Base-by-base conservation (phyloP, 2,888 invertebrate genomes). In the Cheilosia grossa region DNA sequence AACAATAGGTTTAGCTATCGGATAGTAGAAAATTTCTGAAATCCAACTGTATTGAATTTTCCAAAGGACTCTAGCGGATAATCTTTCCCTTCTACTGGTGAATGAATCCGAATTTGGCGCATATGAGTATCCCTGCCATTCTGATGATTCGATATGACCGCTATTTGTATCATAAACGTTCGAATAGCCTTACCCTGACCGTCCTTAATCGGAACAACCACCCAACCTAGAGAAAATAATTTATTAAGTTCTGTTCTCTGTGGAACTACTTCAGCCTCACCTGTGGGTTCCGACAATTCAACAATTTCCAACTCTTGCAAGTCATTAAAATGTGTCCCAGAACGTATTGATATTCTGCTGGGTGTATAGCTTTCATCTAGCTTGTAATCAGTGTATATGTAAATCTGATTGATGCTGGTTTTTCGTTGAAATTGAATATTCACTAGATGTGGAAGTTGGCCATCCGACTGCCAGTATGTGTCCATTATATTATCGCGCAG, bases 381-480 rank as follows among this genome's bases (percentile, higher is more conserved):
- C 92, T 99, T 99, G 91, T 97, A 99, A 92, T 99, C 99, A 0
- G 98, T 97, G 91, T 98, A 99, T 85, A 99, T 96, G 91, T 97
- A 98, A 87, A 99, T 96, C 92, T 98, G 98, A 61, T 97, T 96
- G 10, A 99, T 96, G 87, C 98, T 97, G 0, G 98, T 99, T 92
- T 99, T 99, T 87, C 96, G 94, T 89, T 97, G 96, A 91, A 99
- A 99, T 90, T 99, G 98, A 87, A 99, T 97, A 90, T 99, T 99
- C 0, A 99, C 98, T 87, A 99, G 93, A 92, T 99, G 99, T 3
- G 99, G 99, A 85, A 99, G 94, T 88, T 99, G 99, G 0, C 99
- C 99, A 92, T 99, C 99, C 0, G 99, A 99, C 91, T 99, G 99
- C 99, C 99, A 99, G 91, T 99, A 99, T 3, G 98, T 98, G 88